Percentiles rank a stretch among this genome's conserved stretches.
phyloP scores from a whole-genome alignment of 2,113 vertebrate genomes.

The Lophotis ruficrista region DNA sequence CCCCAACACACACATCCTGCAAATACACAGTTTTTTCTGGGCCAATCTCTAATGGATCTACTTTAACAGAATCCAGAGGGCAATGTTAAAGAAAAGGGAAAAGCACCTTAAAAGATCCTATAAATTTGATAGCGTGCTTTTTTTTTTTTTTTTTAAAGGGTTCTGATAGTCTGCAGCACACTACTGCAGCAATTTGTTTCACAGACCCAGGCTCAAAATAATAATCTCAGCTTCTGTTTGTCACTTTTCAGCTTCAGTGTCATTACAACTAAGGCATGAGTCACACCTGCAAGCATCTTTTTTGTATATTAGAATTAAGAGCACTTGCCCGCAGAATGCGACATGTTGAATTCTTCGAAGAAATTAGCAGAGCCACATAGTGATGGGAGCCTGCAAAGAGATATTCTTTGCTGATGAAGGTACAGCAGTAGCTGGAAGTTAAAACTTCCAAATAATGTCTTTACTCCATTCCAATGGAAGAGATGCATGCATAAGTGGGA shows the following conservation, averaged over 20 bases:
- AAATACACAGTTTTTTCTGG: background rate
- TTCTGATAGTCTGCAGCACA: background rate
- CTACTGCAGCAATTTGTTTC: background rate
- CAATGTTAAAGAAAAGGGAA: background rate
- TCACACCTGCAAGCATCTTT: slow-evolving; percentile 15
- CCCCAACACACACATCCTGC: background rate
- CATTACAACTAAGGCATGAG: background rate
- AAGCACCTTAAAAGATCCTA: background rate
- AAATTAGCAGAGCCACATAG: background rate
- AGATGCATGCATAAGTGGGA: background rate
- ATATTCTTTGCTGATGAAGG: background rate
- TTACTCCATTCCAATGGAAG: background rate
- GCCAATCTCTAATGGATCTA: background rate
- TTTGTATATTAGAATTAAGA: background rate
- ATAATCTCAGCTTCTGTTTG: slow-evolving; percentile 14
- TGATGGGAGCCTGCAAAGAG: background rate
- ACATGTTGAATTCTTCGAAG: background rate
- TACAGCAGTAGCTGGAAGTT: background rate
- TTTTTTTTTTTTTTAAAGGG: background rate
- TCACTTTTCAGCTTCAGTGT: background rate
- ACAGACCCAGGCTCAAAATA: background rate
- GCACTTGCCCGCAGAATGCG: background rate
- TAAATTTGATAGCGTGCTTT: background rate
- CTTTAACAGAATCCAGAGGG: background rate
- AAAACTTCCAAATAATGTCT: background rate